Evolutionary conservation across 2,797 vertebrate genomes (phyloP), one percentile per base, ranked within the genome.

Genomic region (Gymnothorax reevesii): DNA sequence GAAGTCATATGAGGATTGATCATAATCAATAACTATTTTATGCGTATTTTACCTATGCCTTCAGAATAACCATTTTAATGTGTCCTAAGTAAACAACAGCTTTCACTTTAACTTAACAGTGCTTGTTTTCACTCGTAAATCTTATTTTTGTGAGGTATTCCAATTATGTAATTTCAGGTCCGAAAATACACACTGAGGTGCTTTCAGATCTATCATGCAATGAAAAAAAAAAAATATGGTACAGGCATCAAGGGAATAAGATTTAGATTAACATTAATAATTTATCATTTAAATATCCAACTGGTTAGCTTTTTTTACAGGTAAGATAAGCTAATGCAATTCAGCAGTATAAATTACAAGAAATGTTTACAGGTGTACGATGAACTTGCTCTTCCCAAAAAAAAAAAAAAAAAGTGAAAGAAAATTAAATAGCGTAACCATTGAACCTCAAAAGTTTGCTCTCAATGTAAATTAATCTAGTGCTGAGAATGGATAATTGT

Each of bases 381-480:
- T 49, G 20, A 75, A 73, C 66, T 2, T 4, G n/a, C 27, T 73
- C 27, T 73, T 69, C 22, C 4, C 10, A 7, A 9, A 5, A 73
- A 33, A 73, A 73, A 5, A 10, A 13, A 33, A 73, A 33, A 4
- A 33, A 3, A 73, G n/a, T 7, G 22, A 2, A 25, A 9, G 66
- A 73, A 33, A 10, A 73, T 42, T 42, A 2, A 42, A 42, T 42
- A 42, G 33, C 2, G 33, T 42, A 42, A 42, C 1, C 33, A 1
- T 42, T 42, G 33, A 42, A 42, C 33, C 33, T 42, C 33, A 90
- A 92, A 92, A 92, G 90, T 84, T 77, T 75, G 4, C 77, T 91
- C 88, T 92, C 71, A 83, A 55, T 88, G 92, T 89, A 71, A 87
- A 92, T 92, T 89, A 2, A 33, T 17, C 71, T 42, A 75, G 71